Evolutionary conservation across 2,797 vertebrate species (phyloP).

Genomic region (Taenioides sp.): DNA sequence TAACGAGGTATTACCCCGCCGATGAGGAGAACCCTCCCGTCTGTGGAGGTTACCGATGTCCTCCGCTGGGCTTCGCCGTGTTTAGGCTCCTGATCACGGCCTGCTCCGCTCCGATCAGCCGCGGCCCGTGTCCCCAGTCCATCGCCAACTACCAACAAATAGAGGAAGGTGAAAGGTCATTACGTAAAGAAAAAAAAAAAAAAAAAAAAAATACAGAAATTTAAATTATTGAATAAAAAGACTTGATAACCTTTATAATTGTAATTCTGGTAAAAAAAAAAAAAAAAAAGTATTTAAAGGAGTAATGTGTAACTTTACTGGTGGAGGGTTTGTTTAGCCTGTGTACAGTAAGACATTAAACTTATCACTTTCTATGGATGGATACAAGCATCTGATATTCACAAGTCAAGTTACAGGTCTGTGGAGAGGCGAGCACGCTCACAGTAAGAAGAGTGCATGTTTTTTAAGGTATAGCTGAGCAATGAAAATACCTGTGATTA

Average conservation of each 20-base stretch:
- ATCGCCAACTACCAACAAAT: slow-evolving; percentile 14
- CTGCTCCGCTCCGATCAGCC: slow-evolving; percentile 22
- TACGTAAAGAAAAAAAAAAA: no score
- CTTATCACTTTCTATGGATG: no score
- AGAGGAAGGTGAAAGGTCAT: slow-evolving; percentile 61
- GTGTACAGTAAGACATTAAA: no score
- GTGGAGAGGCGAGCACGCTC: no score
- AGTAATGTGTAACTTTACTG: no score
- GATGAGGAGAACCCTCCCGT: background rate
- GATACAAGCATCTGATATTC: no score
- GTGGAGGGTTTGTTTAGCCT: no score
- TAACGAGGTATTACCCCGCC: slow-evolving; percentile 11
- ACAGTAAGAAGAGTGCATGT: no score
- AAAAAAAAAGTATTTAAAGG: background rate
- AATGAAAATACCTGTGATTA: no score
- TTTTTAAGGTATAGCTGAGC: no score
- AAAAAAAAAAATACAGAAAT: background rate
- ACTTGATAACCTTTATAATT: background rate
- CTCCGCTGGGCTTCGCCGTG: background rate
- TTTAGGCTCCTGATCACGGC: slow-evolving; percentile 12
- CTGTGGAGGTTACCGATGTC: slow-evolving; percentile 7
- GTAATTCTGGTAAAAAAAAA: background rate
- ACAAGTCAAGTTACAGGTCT: no score
- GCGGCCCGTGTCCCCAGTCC: slow-evolving; percentile 33
- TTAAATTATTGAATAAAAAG: background rate